Base-by-base conservation (phyloP, 2,888 invertebrate species). In the Mesorhabditis sp. region DNA sequence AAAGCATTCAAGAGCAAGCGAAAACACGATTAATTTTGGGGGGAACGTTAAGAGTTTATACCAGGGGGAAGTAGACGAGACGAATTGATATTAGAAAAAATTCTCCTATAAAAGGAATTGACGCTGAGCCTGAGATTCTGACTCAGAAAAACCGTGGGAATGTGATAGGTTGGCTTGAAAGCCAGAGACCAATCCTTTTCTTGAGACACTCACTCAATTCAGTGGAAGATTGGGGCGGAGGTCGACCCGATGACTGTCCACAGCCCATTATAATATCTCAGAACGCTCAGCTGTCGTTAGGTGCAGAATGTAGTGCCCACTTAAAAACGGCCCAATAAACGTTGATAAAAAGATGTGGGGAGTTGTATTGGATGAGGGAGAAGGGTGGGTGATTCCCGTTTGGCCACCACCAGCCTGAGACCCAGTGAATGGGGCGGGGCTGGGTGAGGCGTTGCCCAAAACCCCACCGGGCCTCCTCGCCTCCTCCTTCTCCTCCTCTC, bases 191-290 rank as follows among this genome's bases (percentile, higher is more conserved):
- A 28, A 28, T 28, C 28, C 28, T 28, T 28, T 28, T 28, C n/a
- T 13, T 4, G 7, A 50, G 62, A 62, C n/a, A 79, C 79, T 74
- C 66, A 78, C 79, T 79, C 4, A 78, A 61, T 74, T 79, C 78
- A 10, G 79, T 79, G 10, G 68, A 70, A 13, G 58, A 50, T 69
- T 62, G 70, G 4, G 72, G 75, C 50, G 76, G 70, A 43, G 72
- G 72, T 45, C 70, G 74, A 61, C 78, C 73, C 50, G 72, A 72
- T 61, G 79, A 79, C 65, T 77, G 77, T 65, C 79, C 79, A 67
- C 79, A 79, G 69, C 79, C 79, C 79, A 79, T 79, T 66, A 62
- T 50, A 50, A 50, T 50, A 50, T n/a, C 58, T 50, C 7, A 50
- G n/a, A 13, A 13, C n/a, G 7, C 58, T 50, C n/a, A 13, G 7